phyloP scores from a whole-genome alignment of 2,888 invertebrate species.

The Epistrophe grossulariae region DNA sequence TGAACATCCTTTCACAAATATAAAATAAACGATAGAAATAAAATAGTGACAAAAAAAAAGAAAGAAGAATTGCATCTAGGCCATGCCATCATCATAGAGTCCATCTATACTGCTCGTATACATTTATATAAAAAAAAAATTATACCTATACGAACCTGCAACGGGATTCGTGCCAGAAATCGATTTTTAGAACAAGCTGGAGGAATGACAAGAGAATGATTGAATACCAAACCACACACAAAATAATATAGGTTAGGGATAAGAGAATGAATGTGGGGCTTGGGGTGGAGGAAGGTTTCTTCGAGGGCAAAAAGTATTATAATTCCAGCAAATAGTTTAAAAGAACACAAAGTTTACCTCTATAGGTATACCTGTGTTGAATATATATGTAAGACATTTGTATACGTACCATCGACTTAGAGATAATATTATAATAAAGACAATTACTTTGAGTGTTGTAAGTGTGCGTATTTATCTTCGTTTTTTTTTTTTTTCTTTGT shows the following conservation, averaged over 20 bases:
- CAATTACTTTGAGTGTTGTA: constrained; percentile 50
- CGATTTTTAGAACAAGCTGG: constrained; percentile 39
- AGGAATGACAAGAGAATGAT: constrained; percentile 46
- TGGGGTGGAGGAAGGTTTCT: neutral
- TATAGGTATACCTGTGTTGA: no score
- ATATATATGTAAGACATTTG: neutral
- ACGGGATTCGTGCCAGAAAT: constrained; percentile 54
- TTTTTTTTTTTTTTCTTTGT: neutral
- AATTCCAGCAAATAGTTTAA: constrained; percentile 39
- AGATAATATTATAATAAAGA: constrained; percentile 42
- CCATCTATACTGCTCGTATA: neutral
- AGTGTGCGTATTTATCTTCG: constrained; percentile 28
- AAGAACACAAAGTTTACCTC: constrained; percentile 6
- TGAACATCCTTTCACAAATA: constrained; percentile 29
- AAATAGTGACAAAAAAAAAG: constrained; percentile 3
- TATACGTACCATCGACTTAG: neutral
- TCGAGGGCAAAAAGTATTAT: neutral
- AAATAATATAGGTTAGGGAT: neutral
- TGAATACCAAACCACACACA: constrained; percentile 5
- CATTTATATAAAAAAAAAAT: constrained; percentile 6
- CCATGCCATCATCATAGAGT: constrained; percentile 28
- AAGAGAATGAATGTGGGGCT: neutral
- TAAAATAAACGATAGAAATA: constrained; percentile 30
- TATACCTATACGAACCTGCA: constrained; percentile 15
- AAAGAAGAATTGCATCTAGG: constrained; percentile 40